A percentile compares a stretch with the other conserved stretches of the same genome.
Evolutionary conservation across 30 jellyfish, hydroid and myxozoan species (phyloP).

Genomic region (Pseudorhiza aurosa): DNA sequence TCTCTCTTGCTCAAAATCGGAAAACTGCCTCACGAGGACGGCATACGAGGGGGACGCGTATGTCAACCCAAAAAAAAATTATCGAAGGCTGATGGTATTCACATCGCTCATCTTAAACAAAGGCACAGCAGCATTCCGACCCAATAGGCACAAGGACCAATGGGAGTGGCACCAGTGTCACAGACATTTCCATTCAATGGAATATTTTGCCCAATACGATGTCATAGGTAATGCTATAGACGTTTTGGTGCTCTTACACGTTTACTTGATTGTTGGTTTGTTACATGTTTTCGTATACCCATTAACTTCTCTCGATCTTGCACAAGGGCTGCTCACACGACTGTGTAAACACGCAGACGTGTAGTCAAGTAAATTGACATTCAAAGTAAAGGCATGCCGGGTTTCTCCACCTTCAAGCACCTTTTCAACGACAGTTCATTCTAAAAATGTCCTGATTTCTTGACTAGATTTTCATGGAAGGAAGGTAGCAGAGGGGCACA

Average conservation of each 20-base stretch:
- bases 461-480: slow-evolving; percentile 71
- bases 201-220: slow-evolving; percentile 90
- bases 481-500: slow-evolving; percentile 94
- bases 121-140: slow-evolving; percentile 95
- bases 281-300: no score
- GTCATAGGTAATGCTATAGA: slow-evolving; percentile 67
- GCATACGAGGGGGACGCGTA: slow-evolving; percentile 66
- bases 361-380: no score
- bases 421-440: background rate
- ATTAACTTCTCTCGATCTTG: no score
- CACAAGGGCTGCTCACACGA: no score
- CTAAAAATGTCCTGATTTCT: background rate
- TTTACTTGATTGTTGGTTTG: no score
- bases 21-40: slow-evolving; percentile 82
- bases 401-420: no score
- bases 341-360: no score
- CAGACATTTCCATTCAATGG: slow-evolving; percentile 93
- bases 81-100: slow-evolving; percentile 77
- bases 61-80: slow-evolving; percentile 50
- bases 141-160: slow-evolving; percentile 60
- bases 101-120: slow-evolving; percentile 85
- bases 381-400: no score
- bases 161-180: slow-evolving; percentile 98
- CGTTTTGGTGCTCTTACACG: no score
- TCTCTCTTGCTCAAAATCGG: slow-evolving; percentile 89